Percentiles rank a stretch among this genome's conserved stretches.
phyloP scores from a whole-genome alignment of 2,113 vertebrate genomes.

The Pygoscelis antarcticus region DNA sequence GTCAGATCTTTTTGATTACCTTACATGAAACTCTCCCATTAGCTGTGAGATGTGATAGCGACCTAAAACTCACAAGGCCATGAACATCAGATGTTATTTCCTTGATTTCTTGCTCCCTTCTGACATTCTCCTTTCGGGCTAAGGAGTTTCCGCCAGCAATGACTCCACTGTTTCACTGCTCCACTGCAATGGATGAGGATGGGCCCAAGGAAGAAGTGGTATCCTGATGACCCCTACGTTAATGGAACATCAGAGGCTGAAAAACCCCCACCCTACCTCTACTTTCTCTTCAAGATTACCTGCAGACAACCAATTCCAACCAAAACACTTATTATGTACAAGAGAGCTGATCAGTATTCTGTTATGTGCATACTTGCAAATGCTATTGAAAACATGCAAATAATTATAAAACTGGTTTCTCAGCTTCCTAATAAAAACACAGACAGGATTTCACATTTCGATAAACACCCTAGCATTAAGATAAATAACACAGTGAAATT shows the following conservation, averaged over 20 bases:
- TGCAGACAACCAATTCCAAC: background rate
- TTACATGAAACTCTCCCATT: background rate
- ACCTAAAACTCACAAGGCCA: background rate
- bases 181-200: background rate
- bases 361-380: background rate
- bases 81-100: background rate
- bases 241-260: background rate
- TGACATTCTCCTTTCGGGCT: background rate
- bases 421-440: background rate
- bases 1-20: background rate
- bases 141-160: background rate
- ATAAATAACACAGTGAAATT: background rate
- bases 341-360: background rate
- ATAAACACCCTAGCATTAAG: background rate
- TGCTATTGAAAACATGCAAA: background rate
- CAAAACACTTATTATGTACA: background rate
- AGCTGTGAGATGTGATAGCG: background rate
- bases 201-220: background rate
- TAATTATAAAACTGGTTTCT: background rate
- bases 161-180: background rate
- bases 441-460: background rate
- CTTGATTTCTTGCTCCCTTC: background rate
- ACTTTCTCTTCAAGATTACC: background rate
- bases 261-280: background rate
- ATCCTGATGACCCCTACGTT: accelerated